Percentiles rank a stretch among this genome's conserved stretches.
Conservation (phyloP, 2,888 invertebrate species). For the Pharmacophagus antenor region DNA sequence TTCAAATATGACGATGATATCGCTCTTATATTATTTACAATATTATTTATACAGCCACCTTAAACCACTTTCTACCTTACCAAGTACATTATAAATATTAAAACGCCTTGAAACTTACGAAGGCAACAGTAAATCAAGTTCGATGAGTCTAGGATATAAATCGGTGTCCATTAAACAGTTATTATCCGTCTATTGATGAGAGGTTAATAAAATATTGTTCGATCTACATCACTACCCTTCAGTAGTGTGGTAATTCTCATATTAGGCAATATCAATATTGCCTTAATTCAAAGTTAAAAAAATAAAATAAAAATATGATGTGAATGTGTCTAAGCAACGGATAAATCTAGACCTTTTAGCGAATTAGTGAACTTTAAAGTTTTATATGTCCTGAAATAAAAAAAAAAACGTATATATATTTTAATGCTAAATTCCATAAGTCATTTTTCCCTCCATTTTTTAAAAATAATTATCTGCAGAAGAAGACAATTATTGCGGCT, state of each 20-base stretch:
- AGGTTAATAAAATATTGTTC: constrained; percentile 76
- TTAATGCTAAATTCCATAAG: no score
- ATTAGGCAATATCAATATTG: constrained; percentile 39
- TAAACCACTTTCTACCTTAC: constrained; percentile 30
- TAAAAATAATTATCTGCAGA: no score
- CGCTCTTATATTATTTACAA: constrained; percentile 58
- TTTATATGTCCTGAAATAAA: no score
- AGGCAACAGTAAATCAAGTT: neutral
- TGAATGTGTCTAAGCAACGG: no score
- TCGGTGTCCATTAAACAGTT: constrained; percentile 76
- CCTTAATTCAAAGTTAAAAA: constrained; percentile 7
- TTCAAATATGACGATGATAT: constrained; percentile 77
- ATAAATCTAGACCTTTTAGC: no score
- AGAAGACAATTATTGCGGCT: no score
- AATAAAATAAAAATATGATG: neutral
- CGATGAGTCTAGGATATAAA: constrained; percentile 53
- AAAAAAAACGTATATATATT: no score
- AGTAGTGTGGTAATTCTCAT: constrained; percentile 53
- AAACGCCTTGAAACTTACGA: constrained; percentile 20
- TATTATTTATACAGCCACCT: constrained; percentile 34
- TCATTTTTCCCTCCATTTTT: no score
- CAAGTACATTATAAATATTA: constrained; percentile 12
- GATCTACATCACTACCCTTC: constrained; percentile 40
- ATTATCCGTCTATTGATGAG: constrained; percentile 69
- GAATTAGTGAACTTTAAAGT: no score